Conservation (phyloP, 2,113 vertebrate genomes). For the Elephantulus edwardii region DNA sequence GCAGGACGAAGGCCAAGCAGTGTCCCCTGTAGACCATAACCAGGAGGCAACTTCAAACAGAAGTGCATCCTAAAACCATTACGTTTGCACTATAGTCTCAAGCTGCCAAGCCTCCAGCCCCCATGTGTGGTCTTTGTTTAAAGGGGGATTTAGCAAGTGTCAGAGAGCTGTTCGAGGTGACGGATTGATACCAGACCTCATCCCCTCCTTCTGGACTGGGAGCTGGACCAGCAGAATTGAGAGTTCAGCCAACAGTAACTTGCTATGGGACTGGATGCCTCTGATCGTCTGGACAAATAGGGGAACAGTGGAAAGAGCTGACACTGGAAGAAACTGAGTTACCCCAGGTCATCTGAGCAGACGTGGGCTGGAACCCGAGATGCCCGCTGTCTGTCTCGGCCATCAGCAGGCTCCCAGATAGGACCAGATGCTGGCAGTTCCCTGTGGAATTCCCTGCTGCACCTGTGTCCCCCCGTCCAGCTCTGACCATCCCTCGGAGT, state of each 20-base stretch:
- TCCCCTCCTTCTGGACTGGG: background rate
- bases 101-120: background rate
- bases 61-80: background rate
- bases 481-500: background rate
- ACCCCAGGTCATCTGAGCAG: background rate
- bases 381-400: fast-evolving
- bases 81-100: background rate
- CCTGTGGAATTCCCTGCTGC: fast-evolving
- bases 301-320: background rate
- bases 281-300: fast-evolving
- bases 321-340: background rate
- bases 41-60: background rate
- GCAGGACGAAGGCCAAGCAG: background rate
- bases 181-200: fast-evolving
- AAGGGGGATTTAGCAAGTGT: fast-evolving
- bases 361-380: background rate
- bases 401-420: background rate
- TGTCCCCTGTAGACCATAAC: fast-evolving
- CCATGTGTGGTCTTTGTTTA: background rate
- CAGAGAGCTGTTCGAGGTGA: fast-evolving
- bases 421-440: no score
- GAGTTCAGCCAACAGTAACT: fast-evolving
- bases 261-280: fast-evolving
- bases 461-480: background rate
- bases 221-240: background rate